Evolutionary conservation across 2,888 invertebrate species (phyloP).

Genomic region (Sarcophaga subvicina): DNA sequence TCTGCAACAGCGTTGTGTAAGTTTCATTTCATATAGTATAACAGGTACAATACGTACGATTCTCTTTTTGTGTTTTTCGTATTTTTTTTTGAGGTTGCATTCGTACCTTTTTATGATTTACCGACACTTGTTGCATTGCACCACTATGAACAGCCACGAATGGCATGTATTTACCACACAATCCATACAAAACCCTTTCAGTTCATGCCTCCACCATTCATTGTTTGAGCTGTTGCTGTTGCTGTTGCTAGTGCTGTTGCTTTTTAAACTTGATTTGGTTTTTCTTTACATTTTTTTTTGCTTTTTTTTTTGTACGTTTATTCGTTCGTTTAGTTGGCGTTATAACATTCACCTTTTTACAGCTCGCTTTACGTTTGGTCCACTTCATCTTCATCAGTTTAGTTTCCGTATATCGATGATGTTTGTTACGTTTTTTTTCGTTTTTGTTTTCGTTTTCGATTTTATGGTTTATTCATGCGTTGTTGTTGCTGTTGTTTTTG

Average conservation of each 20-base stretch:
- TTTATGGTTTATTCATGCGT: constrained; percentile 66
- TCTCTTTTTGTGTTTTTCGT: neutral
- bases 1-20: constrained; percentile 9
- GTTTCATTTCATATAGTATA: constrained; percentile 36
- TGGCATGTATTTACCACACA: constrained; percentile 53
- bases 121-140: constrained; percentile 70
- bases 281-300: constrained; percentile 8
- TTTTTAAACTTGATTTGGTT: no score
- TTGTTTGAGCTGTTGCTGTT: constrained; percentile 39
- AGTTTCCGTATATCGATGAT: constrained; percentile 61
- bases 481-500: constrained; percentile 62
- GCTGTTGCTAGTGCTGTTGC: neutral
- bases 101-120: constrained; percentile 68
- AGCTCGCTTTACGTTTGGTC: constrained; percentile 14
- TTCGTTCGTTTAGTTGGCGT: constrained; percentile 61
- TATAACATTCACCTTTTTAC: constrained; percentile 66
- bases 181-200: constrained; percentile 61
- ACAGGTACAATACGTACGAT: constrained; percentile 57
- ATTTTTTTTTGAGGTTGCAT: constrained; percentile 49
- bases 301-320: neutral
- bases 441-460: neutral
- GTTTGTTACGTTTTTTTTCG: neutral
- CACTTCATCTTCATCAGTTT: constrained; percentile 26
- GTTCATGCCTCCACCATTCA: constrained; percentile 28
- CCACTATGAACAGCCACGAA: constrained; percentile 6